Base-by-base conservation (phyloP, 2,888 invertebrate species). In the Dynastes grantii region DNA sequence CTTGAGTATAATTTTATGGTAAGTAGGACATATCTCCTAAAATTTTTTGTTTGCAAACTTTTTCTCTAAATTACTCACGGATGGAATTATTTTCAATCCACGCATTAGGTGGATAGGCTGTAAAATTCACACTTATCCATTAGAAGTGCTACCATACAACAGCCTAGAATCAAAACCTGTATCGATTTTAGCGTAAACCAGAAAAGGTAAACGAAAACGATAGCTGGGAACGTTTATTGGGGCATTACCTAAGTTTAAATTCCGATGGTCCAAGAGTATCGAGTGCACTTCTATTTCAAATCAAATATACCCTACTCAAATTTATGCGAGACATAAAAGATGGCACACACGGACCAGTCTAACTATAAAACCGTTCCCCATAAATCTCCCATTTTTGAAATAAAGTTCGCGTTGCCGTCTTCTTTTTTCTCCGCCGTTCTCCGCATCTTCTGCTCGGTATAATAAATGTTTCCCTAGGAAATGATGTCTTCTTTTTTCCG, bases 301-400 rank as follows among this genome's bases (percentile, higher is more conserved):
- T 75, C 61, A 55, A 75, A 77, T 65, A 77, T 75, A 77, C 75
- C 79, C 71, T 73, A 75, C 68, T 67, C 77, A 75, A 77, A 79
- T 79, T 79, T 79, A 79, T 79, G 51, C 75, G 63, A 45, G 58
- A 73, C 37, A 67, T 79, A 79, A 78, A 78, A 79, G 70, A 79
- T 71, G 76, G 63, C 76, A 71, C 27, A 51, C 51, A 76, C 58
- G 58, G 16, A 78, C 76, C 67, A 68, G 70, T 68, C 76, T 71
- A 79, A 78, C 79, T 79, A 79, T 79, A 79, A 79, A 79, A 79
- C 70, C 64, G 79, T 75, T 75, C 29, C 63, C 68, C 76, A 76
- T 79, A 79, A 79, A 79, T 79, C 76, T 76, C 51, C 70, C 76
- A 79, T 76, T 76, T 61, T 76, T 79, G 79, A 79, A 76, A 63